phyloP scores from a whole-genome alignment of 35 echinoderm and acorn worm genomes.

The Acanthaster planci region DNA sequence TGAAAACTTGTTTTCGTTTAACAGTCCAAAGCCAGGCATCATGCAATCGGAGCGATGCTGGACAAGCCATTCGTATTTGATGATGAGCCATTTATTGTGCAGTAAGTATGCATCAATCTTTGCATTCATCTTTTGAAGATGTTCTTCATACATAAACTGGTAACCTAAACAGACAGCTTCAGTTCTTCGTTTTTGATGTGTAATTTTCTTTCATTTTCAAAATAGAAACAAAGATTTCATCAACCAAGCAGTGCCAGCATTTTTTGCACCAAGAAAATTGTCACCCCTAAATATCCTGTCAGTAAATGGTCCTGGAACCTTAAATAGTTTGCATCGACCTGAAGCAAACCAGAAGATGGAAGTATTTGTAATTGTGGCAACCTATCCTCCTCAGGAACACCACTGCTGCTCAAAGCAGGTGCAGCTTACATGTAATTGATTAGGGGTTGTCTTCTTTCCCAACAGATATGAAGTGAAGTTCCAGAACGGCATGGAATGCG shows the following conservation, averaged over 20 bases:
- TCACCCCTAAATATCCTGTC: no score
- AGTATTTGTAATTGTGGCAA: not conserved
- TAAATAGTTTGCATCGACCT: no score
- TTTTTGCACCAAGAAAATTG: no score
- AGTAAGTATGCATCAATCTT: constrained; percentile 83
- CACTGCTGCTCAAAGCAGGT: not conserved
- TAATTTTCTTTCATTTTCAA: no score
- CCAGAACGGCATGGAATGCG: constrained; percentile 94
- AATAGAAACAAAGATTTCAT: no score
- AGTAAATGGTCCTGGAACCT: no score
- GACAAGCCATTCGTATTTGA: constrained; percentile 90
- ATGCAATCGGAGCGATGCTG: constrained; percentile 76
- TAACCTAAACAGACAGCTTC: no score
- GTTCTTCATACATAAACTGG: no score
- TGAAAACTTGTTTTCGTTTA: not conserved
- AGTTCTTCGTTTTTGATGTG: no score
- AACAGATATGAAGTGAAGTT: constrained; percentile 98
- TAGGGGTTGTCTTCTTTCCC: not conserved
- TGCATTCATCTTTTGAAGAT: no score
- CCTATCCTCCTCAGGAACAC: not conserved
- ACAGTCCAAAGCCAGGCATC: constrained; percentile 91
- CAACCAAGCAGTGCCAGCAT: no score
- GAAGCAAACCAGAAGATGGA: no score
- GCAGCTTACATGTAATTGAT: not conserved
- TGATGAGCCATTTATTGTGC: constrained; percentile 82